Evolutionary conservation across 2,888 invertebrate genomes (phyloP).

Genomic region (Germaria angustata): DNA sequence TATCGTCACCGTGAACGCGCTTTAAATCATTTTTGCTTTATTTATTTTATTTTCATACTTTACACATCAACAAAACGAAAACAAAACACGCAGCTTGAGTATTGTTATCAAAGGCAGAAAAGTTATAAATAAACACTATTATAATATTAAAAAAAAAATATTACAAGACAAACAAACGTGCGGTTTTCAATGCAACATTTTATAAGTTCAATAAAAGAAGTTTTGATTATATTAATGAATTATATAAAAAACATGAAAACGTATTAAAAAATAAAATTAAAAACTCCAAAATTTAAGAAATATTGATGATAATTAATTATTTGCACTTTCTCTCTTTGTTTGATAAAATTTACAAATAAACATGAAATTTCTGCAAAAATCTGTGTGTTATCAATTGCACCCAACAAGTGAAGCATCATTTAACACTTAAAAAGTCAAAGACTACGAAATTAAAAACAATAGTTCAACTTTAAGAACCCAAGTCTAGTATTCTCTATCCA

Average conservation of each 20-base stretch:
- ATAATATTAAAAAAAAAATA: slow-evolving; percentile 35
- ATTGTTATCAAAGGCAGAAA: slow-evolving; percentile 34
- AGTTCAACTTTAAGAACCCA: not conserved
- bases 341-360: slow-evolving; percentile 6
- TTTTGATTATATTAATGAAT: not conserved
- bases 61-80: slow-evolving; percentile 43
- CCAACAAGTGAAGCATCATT: not conserved
- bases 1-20: slow-evolving; percentile 52
- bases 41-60: not conserved
- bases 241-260: not conserved
- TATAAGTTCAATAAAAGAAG: slow-evolving; percentile 6
- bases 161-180: not conserved
- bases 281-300: slow-evolving; percentile 19
- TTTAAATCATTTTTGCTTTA: slow-evolving; percentile 35
- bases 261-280: slow-evolving; percentile 3
- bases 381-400: not conserved
- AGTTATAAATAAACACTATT: slow-evolving; percentile 24
- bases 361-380: not conserved
- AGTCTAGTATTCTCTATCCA: too few relatives aligned
- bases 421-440: not conserved
- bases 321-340: slow-evolving; percentile 28
- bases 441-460: not conserved
- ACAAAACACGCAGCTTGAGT: slow-evolving; percentile 1
- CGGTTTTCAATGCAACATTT: slow-evolving; percentile 21
- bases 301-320: not conserved